These are phyloP conservation scores for Chloroclysta siterata DNA, from an alignment of 2,888 invertebrate species.

Conservation along the genomic window DNA sequence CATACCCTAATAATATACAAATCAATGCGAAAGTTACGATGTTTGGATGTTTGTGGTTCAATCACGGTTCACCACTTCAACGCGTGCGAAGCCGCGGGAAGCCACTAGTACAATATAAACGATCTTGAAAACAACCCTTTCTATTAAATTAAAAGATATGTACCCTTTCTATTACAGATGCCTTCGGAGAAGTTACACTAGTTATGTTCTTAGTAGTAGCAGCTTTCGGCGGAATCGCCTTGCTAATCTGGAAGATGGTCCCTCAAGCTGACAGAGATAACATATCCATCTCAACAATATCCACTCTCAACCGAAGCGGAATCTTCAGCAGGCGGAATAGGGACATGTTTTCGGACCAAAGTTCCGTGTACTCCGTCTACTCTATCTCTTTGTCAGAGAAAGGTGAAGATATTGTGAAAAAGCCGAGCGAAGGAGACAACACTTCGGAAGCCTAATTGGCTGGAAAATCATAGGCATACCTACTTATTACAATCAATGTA, in stretches of 20 bases:
- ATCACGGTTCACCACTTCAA: too few species aligned
- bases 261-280: conserved; percentile 82
- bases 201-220: conserved; percentile 86
- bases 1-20: too few species aligned
- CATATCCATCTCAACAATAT: conserved; percentile 74
- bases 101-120: too few species aligned
- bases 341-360: conserved; percentile 76
- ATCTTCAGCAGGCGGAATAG: conserved; percentile 72
- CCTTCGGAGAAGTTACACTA: conserved; percentile 77
- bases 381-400: conserved; percentile 80
- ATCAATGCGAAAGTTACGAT: too few species aligned
- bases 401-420: conserved; percentile 67
- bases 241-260: conserved; percentile 84
- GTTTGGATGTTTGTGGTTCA: too few species aligned
- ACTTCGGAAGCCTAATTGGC: conserved; percentile 77
- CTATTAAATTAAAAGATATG: background rate
- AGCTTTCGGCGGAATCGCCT: conserved; percentile 83
- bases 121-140: too few species aligned
- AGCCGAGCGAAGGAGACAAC: conserved; percentile 72
- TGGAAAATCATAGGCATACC: background rate
- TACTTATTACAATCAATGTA: background rate
- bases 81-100: too few species aligned
- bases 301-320: conserved; percentile 72
- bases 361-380: conserved; percentile 80
- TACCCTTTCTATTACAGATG: conserved; percentile 63